Conservation (phyloP, 2,113 vertebrate species). For the Sorex fumeus region DNA sequence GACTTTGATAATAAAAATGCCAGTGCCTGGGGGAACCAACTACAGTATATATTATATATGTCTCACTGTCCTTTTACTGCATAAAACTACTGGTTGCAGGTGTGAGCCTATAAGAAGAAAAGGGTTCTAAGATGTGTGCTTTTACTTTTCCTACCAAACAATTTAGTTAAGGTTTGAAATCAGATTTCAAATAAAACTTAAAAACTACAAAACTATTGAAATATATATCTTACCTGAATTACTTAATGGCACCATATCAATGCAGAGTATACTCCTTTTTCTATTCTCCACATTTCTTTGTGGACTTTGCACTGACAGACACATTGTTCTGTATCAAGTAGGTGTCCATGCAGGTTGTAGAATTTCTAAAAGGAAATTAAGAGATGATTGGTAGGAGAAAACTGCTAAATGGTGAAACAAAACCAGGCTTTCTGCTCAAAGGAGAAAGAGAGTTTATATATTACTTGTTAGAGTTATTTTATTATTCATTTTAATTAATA, state of each 20-base stretch:
- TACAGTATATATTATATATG: too few species aligned
- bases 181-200: not conserved
- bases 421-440: not conserved
- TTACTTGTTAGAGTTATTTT: not conserved
- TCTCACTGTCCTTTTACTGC: not conserved
- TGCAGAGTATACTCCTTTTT: not conserved
- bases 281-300: not conserved
- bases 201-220: not conserved
- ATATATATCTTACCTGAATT: not conserved
- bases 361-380: not conserved
- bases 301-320: not conserved
- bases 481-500: too few species aligned
- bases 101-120: not conserved
- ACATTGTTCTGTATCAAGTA: not conserved
- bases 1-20: too few species aligned
- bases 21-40: too few species aligned
- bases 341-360: not conserved
- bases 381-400: not conserved
- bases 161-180: not conserved
- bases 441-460: not conserved
- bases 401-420: not conserved
- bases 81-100: not conserved
- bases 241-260: not conserved
- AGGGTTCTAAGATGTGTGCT: not conserved
- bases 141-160: not conserved